phyloP scores from a whole-genome alignment of 2,113 vertebrate species.

The Montifringilla adamsi region DNA sequence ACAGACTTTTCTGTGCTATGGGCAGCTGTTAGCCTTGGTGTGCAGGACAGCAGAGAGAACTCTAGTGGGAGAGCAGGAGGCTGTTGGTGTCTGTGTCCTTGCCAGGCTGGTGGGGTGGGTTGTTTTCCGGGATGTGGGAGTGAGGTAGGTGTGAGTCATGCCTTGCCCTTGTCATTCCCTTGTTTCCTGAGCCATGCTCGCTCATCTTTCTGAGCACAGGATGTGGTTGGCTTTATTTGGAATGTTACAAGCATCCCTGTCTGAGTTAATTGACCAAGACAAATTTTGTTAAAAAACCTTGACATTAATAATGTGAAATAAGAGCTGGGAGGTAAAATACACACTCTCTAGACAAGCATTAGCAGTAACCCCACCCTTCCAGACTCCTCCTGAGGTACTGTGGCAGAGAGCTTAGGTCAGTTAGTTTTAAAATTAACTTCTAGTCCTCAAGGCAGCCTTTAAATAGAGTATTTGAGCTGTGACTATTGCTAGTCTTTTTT shows the following conservation, averaged over 20 bases:
- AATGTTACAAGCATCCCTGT: constrained; percentile 53
- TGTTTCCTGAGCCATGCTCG: background rate
- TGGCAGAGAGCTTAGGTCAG: constrained; percentile 59
- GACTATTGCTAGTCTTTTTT: constrained; percentile 13
- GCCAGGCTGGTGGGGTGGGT: background rate
- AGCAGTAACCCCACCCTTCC: background rate
- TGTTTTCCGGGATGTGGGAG: background rate
- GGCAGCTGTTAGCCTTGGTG: background rate
- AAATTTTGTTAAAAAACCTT: constrained; percentile 68
- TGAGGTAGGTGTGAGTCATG: background rate
- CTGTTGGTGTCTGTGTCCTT: background rate
- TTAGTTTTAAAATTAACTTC: constrained; percentile 68
- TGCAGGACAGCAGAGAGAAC: background rate
- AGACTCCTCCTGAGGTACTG: constrained; percentile 33
- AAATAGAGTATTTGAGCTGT: constrained; percentile 7
- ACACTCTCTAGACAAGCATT: constrained; percentile 18
- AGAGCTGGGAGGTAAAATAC: constrained; percentile 59
- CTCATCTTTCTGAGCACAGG: constrained; percentile 23
- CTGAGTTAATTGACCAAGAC: constrained; percentile 70
- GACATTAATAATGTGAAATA: constrained; percentile 65
- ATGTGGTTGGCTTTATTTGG: constrained; percentile 61
- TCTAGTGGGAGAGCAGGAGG: background rate
- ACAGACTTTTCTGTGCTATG: background rate
- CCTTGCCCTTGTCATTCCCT: constrained; percentile 28
- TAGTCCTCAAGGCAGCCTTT: constrained; percentile 52